Base-by-base conservation (phyloP, 2,797 vertebrate species). In the Antrozous pallidus region DNA sequence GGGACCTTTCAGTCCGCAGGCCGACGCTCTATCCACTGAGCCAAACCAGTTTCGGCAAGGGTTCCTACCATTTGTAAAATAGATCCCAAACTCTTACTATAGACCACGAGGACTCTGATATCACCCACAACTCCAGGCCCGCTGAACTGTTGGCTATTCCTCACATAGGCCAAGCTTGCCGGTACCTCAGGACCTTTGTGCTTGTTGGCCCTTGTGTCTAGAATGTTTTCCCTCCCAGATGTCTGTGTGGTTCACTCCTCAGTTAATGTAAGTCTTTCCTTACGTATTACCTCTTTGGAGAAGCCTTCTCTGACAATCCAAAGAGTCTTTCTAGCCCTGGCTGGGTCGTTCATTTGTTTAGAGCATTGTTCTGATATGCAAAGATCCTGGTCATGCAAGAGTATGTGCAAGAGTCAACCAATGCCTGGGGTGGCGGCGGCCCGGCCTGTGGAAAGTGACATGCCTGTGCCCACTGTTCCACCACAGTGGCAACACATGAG, bases 401-500 rank as follows among this genome's bases (percentile, higher is more conserved):
- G 63, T 33, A 67, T 31, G 18, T 67, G 36, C n/a, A 33, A 20
- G 63, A 67, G 36, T 67, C n/a, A 67, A 67, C 63, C 63, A 33
- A 33, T 33, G 31, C 8, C n/a, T 8, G 17, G 31, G 10, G 71
- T 18, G 12, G 26, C 7, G 70, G 71, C 51, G n/a, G 45, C 14
- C 47, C 5, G 26, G 49, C 61, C n/a, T 78, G 58, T 56, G 88
- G 71, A 67, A 65, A 93, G 67, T 96, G 96, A 95, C n/a, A 47
- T 49, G 74, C 77, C 74, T 28, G 42, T 4, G 40, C 12, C 71
- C 24, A 75, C 33, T 58, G 77, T 47, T 86, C 58, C 28, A 61
- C 58, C 28, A 31, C 58, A 61, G 58, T 67, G 16, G 92, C 24
- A 75, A 94, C 81, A 92, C 90, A 97, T 97, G 97, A 93, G 61